Percentiles rank a stretch among this genome's conserved stretches.
These are phyloP conservation scores for Thermophis baileyi DNA, from an alignment of 2,113 vertebrate genomes.

Conservation along the genomic window DNA sequence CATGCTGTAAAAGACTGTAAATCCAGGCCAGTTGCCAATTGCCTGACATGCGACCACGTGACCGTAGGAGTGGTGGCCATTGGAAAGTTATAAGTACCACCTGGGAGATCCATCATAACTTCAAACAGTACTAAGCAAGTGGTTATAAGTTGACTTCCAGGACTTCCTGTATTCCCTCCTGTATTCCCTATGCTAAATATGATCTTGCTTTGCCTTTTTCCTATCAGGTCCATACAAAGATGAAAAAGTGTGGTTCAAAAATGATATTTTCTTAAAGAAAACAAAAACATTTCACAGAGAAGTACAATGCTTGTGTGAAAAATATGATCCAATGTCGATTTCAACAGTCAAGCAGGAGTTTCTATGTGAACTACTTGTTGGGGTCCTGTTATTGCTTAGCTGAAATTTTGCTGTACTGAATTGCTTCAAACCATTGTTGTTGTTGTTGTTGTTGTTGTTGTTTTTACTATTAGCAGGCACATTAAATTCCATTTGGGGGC, in stretches of 20 bases:
- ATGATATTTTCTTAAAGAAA: neutral
- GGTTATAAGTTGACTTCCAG: neutral
- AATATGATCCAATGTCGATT: neutral
- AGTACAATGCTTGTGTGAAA: neutral
- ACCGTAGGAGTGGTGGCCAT: neutral
- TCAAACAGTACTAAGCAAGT: neutral
- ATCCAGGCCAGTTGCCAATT: neutral
- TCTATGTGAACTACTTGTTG: neutral
- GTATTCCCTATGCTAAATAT: neutral
- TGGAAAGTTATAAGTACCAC: neutral
- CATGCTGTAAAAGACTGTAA: neutral
- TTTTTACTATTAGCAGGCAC: neutral
- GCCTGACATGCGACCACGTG: neutral
- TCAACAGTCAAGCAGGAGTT: neutral
- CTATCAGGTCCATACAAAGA: neutral
- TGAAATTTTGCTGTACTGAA: neutral
- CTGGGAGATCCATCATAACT: neutral
- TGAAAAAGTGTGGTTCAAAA: neutral
- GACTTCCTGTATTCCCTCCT: neutral
- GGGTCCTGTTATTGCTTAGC: neutral
- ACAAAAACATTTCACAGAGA: neutral
- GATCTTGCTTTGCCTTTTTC: neutral
- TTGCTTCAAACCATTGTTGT: neutral
- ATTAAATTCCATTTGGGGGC: neutral
- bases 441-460: neutral